phyloP scores from a whole-genome alignment of 1,140 invertebrate genomes.

The Pinna nobilis region DNA sequence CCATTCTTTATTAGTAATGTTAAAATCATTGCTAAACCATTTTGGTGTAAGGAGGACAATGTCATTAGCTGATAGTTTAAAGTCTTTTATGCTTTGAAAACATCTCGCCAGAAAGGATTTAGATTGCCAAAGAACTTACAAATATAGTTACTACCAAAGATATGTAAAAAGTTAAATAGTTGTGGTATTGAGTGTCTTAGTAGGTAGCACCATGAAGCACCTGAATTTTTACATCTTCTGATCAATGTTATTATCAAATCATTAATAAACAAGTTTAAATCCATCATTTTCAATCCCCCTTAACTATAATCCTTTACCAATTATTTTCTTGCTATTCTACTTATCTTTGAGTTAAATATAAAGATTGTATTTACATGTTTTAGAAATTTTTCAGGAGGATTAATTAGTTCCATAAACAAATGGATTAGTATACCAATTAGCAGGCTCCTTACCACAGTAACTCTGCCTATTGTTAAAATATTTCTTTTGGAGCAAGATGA shows the following conservation, averaged over 20 bases:
- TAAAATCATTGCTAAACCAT: background rate
- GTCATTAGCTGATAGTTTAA: background rate
- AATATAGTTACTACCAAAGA: too few species aligned
- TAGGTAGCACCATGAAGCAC: conserved; percentile 1
- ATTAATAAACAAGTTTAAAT: background rate
- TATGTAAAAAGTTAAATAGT: background rate
- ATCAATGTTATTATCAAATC: background rate
- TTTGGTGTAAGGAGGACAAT: background rate
- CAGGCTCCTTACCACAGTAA: background rate
- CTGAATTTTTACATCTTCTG: background rate
- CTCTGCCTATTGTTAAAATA: background rate
- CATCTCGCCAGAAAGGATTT: background rate
- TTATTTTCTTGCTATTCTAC: background rate
- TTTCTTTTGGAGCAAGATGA: background rate
- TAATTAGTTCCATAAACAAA: background rate
- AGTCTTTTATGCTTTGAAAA: background rate
- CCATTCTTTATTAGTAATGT: background rate
- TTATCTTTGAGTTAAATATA: background rate
- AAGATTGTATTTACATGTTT: background rate
- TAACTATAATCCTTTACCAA: background rate
- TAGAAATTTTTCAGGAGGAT: background rate
- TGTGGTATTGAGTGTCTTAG: too few species aligned
- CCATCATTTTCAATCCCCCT: background rate
- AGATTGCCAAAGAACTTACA: too few species aligned
- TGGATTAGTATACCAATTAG: background rate